Evolutionary conservation across 2,797 vertebrate species (phyloP).

Genomic region (Oreortyx pictus): DNA sequence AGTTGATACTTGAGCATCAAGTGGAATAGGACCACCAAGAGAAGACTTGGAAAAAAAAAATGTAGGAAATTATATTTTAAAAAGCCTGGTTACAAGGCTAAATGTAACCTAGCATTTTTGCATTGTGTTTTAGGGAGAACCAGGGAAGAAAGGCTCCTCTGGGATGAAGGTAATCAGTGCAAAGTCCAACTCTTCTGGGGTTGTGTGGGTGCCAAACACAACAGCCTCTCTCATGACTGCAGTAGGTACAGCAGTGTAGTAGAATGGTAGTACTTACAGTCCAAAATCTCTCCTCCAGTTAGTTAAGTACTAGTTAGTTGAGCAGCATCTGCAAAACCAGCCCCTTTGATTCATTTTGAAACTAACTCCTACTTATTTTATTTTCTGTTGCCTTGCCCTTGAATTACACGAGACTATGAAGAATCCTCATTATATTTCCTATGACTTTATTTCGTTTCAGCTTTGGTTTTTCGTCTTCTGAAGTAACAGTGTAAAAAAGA

Average conservation of each 20-base stretch:
- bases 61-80: neutral
- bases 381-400: neutral
- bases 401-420: accelerated
- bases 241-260: neutral
- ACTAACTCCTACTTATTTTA: neutral
- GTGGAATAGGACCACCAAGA: neutral
- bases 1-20: neutral
- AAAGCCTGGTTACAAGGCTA: neutral
- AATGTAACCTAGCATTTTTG: neutral
- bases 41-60: too few species aligned
- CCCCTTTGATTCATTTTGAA: neutral
- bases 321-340: neutral
- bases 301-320: neutral
- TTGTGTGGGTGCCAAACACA: neutral
- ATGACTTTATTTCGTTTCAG: neutral
- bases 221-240: neutral
- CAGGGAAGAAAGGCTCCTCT: constrained; percentile 77
- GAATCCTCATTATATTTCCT: neutral
- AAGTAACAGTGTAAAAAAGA: neutral
- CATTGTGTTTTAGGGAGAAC: constrained; percentile 69
- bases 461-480: neutral
- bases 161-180: constrained; percentile 70
- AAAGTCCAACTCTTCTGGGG: neutral
- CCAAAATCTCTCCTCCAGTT: neutral
- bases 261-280: neutral